phyloP scores from a whole-genome alignment of 2,797 vertebrate genomes.

The Prionace glauca region DNA sequence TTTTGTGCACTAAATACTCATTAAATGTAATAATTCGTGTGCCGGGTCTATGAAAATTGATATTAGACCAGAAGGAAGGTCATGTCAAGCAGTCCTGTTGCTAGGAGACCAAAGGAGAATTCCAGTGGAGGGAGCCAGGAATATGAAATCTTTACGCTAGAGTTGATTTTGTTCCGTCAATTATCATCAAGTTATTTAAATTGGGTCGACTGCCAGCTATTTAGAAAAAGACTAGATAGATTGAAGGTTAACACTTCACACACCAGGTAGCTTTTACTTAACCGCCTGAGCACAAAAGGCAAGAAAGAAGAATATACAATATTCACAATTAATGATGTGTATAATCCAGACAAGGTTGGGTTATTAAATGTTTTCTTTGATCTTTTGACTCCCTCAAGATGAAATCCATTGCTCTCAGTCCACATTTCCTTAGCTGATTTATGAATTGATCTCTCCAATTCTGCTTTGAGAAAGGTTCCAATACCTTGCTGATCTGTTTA shows the following conservation, averaged over 20 bases:
- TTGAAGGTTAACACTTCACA: neutral
- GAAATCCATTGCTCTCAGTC: neutral
- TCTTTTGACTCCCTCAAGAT: neutral
- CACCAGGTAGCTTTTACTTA: neutral
- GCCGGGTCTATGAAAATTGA: slow-evolving; percentile 37
- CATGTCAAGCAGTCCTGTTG: slow-evolving; percentile 42
- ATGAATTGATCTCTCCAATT: neutral
- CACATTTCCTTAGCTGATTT: neutral
- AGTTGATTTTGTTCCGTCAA: slow-evolving; percentile 39
- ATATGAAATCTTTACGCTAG: neutral
- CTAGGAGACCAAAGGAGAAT: slow-evolving; percentile 43
- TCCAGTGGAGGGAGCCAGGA: neutral
- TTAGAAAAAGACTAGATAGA: slow-evolving; percentile 40
- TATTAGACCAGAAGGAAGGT: slow-evolving; percentile 35
- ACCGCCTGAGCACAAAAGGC: neutral
- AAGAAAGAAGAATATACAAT: neutral
- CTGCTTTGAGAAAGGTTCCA: neutral
- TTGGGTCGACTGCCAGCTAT: slow-evolving; percentile 44
- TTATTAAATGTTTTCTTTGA: neutral
- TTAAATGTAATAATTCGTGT: neutral
- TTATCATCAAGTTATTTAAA: slow-evolving; percentile 48
- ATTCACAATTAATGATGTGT: neutral
- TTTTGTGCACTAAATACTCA: neutral
- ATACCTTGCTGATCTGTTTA: neutral
- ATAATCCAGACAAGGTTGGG: neutral